Conservation (phyloP, 1,140 invertebrate genomes). For the Lordiphosa collinella region DNA sequence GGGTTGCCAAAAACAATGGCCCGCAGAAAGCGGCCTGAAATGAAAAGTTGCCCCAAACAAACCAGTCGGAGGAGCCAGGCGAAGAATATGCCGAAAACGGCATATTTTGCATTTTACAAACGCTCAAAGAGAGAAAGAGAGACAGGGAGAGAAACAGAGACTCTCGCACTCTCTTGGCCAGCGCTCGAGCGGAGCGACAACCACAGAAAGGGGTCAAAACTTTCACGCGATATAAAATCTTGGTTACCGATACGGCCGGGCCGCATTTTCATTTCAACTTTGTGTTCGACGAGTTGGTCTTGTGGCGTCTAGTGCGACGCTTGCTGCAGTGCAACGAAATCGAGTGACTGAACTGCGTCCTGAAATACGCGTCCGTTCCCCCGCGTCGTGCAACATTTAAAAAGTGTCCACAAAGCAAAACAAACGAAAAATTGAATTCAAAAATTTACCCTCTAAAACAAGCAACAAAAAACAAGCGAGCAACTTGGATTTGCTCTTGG, state of each 20-base stretch:
- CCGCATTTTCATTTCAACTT: constrained; percentile 78
- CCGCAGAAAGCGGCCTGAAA: constrained; percentile 70
- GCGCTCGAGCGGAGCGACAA: constrained; percentile 49
- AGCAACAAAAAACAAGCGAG: constrained; percentile 38
- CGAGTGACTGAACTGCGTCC: constrained; percentile 29
- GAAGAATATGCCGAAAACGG: constrained; percentile 59
- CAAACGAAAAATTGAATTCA: constrained; percentile 8
- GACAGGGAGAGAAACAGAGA: not conserved
- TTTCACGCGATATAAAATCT: constrained; percentile 80
- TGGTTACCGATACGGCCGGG: constrained; percentile 66
- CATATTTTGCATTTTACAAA: constrained; percentile 60
- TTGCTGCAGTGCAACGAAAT: constrained; percentile 19
- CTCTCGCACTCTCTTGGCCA: constrained; percentile 14
- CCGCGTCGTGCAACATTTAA: constrained; percentile 18
- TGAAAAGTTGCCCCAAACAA: constrained; percentile 64
- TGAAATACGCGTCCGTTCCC: constrained; percentile 28
- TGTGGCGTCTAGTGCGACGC: constrained; percentile 31
- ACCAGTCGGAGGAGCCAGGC: not conserved
- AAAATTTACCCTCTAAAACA: constrained; percentile 1
- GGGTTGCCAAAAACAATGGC: constrained; percentile 49
- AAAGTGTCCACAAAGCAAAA: not conserved
- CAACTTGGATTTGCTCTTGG: constrained; percentile 36
- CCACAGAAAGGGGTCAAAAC: constrained; percentile 78
- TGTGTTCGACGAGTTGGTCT: constrained; percentile 62
- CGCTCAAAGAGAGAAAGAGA: not conserved